phyloP scores from a whole-genome alignment of 2,113 vertebrate genomes.

The Barbus barbus region DNA sequence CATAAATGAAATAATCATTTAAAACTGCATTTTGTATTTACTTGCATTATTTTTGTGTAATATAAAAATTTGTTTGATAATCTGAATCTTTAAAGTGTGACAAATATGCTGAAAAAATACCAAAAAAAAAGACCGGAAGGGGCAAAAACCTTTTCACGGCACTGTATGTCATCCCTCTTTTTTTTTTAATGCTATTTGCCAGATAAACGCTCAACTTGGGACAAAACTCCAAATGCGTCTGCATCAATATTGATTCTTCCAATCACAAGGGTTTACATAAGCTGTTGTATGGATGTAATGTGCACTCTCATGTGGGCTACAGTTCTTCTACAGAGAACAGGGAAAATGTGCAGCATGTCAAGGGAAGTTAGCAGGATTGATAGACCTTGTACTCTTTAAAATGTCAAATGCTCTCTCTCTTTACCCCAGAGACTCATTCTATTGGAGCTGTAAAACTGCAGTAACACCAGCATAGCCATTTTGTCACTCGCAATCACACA shows the following conservation, averaged over 20 bases:
- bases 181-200: background rate
- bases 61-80: no score
- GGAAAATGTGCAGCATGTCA: constrained; percentile 2
- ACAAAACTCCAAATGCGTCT: background rate
- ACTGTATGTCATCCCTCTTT: no score
- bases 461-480: background rate
- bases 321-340: background rate
- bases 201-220: background rate
- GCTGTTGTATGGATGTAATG: background rate
- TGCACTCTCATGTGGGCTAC: background rate
- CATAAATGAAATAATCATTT: no score
- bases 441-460: constrained; percentile 21
- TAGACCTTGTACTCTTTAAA: constrained; percentile 28
- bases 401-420: constrained; percentile 31
- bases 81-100: no score
- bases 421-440: background rate
- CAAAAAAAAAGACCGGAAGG: no score
- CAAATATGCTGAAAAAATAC: no score
- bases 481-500: background rate
- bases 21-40: no score
- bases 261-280: background rate
- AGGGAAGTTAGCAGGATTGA: constrained; percentile 1
- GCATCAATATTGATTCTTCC: constrained; percentile 10
- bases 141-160: no score
- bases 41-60: no score